Base-by-base conservation (phyloP, 64 coral and sea anemone species). In the Orbicella faveolata region DNA sequence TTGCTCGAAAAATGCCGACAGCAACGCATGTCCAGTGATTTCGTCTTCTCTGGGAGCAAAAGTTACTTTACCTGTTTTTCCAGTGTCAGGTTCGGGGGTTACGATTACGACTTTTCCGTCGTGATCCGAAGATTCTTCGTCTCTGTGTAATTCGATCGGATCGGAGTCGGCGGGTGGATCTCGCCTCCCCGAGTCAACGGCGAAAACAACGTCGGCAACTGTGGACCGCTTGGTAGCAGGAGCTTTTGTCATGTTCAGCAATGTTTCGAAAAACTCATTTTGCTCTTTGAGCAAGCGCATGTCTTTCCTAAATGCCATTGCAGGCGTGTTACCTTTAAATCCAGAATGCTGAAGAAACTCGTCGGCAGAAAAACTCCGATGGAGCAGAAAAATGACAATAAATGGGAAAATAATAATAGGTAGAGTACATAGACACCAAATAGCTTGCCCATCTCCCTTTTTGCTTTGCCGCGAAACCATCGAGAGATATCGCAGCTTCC, bases 1-100 rank as follows among this genome's bases (percentile, higher is more conserved):
- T 80, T 96, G 90, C 74, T 93, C 87, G 64, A 96, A 96, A 87
- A 96, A 96, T 2, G 82, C 81, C n/a, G 81, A 84, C 18, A 96
- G 75, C 26, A 96, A 75, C 13, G 87, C 88, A 12, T 92, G 90
- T 0, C 90, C 90, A 15, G 82, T 77, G 16, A 85, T 64, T 63
- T 77, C 57, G 12, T 77, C 80, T 12, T 76, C 61, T 59, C 37
- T 87, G 0, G 59, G 74, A 8, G 25, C 36, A 63, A 21, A 88
- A 0, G 41, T 75, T 6, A 81, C 26, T 57, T 74, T 92, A 16
- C 34, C 59, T 41, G 62, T 26, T 73, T 51, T 9, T 19, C 19
- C 65, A n/a, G 19, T 52, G n/a, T 68, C 36, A 1, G 82, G 21
- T 13, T 30, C 21, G 21, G 82, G 82, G 53, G 82, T 85, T 0